Conservation (phyloP, 1,140 invertebrate genomes). For the Ooceraea biroi region DNA sequence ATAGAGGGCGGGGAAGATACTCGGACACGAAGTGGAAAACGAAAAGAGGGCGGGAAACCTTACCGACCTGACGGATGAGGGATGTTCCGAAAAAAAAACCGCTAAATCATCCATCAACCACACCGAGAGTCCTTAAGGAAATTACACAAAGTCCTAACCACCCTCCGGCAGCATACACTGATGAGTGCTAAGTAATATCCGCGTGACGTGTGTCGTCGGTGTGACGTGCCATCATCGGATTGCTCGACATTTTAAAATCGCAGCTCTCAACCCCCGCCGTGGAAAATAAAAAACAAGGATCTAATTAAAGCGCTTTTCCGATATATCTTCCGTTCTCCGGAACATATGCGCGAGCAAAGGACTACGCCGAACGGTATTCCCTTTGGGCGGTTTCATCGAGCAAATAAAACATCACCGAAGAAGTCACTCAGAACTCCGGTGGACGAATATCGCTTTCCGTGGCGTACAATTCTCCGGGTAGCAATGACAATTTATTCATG, state of each 20-base stretch:
- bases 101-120: conserved; percentile 70
- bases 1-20: background rate
- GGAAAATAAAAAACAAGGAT: background rate
- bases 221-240: background rate
- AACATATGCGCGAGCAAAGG: no score
- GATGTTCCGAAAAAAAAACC: conserved; percentile 28
- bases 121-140: conserved; percentile 47
- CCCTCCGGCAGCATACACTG: conserved; percentile 14
- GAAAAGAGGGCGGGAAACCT: conserved; percentile 23
- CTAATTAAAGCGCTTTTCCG: no score
- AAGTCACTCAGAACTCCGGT: background rate
- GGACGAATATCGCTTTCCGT: conserved; percentile 1
- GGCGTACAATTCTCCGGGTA: background rate
- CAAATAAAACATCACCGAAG: background rate
- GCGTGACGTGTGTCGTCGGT: conserved; percentile 49
- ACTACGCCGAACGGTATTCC: background rate
- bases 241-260: background rate
- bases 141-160: conserved; percentile 45
- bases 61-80: conserved; percentile 54
- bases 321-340: no score
- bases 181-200: conserved; percentile 62
- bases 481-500: conserved; percentile 4
- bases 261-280: background rate
- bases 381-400: background rate
- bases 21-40: background rate